Base-by-base conservation (phyloP, 2,888 invertebrate genomes). In the Meta bourneti region DNA sequence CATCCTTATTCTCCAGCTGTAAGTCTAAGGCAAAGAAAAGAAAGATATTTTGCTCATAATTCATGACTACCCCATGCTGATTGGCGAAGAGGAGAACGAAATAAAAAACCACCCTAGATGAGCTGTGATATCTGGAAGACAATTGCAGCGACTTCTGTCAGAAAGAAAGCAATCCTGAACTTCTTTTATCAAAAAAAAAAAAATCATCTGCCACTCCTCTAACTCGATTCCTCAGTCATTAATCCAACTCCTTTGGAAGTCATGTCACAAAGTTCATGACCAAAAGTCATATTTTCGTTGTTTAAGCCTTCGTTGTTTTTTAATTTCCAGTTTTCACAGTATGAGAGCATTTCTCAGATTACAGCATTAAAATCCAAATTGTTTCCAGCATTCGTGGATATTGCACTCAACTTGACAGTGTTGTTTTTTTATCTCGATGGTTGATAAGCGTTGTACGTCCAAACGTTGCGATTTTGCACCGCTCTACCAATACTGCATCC, bases 181-280 rank as follows among this genome's bases (percentile, higher is more conserved):
- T 70, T 82, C 61, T 52, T 48, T 34, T 51, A 19, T 48, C 69
- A n/a, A n/a, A n/a, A n/a, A 77, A 74, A 74, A 80, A 90, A 87
- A 74, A 83, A 19, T 79, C 79, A 48, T 74, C 77, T 82, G 87
- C 82, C 83, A 82, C 87, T 91, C 91, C 83, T 82, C 91, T 91
- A 87, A 83, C 87, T 87, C 78, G 91, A 92, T 92, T 79, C 80
- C 70, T 70, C 61, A 13, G 61, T 89, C 91, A 92, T 89, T 92
- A 92, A 92, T 92, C 91, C 91, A 92, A 79, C 84, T 89, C 88
- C 80, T 89, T 83, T 84, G 54, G 89, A 91, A 92, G 91, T 84
- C 91, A 75, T 92, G 91, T 92, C 91, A 91, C 88, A 92, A 89
- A n/a, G n/a, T n/a, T n/a, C n/a, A n/a, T n/a, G n/a, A n/a, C 34